phyloP scores from a whole-genome alignment of 2,888 invertebrate species.

The Sarcophaga subvicina region DNA sequence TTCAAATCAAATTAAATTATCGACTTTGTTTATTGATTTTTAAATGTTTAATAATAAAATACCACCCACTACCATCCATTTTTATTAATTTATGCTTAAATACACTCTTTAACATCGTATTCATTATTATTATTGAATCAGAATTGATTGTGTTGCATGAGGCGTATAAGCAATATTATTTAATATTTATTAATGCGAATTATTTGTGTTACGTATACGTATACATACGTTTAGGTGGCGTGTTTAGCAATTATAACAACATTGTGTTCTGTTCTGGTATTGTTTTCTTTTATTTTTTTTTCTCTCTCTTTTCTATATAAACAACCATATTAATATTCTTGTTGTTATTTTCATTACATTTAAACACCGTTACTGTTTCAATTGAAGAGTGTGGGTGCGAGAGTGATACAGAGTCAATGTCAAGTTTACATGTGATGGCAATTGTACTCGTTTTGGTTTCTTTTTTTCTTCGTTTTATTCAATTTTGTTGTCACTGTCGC shows the following conservation, averaged over 20 bases:
- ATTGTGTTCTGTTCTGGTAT: not conserved
- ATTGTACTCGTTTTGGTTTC: conserved; percentile 12
- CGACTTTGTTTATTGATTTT: too few species aligned
- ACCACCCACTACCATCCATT: too few species aligned
- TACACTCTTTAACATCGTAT: too few species aligned
- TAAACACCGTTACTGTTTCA: not conserved
- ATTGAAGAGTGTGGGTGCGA: too few species aligned
- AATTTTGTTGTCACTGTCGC: conserved; percentile 18
- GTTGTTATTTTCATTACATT: not conserved
- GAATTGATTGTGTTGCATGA: not conserved
- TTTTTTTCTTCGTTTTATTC: not conserved
- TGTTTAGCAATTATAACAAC: not conserved
- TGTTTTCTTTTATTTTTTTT: too few species aligned
- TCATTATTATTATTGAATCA: too few species aligned
- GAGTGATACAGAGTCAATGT: conserved; percentile 53
- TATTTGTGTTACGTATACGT: not conserved
- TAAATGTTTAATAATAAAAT: too few species aligned
- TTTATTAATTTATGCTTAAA: too few species aligned
- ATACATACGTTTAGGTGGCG: not conserved
- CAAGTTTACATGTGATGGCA: conserved; percentile 55
- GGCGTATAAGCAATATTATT: not conserved
- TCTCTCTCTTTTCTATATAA: not conserved
- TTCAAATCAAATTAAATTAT: too few species aligned
- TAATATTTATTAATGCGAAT: not conserved
- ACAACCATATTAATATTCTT: not conserved